Evolutionary conservation across 2,888 invertebrate species (phyloP).

Genomic region (Tryphoninae sp.): DNA sequence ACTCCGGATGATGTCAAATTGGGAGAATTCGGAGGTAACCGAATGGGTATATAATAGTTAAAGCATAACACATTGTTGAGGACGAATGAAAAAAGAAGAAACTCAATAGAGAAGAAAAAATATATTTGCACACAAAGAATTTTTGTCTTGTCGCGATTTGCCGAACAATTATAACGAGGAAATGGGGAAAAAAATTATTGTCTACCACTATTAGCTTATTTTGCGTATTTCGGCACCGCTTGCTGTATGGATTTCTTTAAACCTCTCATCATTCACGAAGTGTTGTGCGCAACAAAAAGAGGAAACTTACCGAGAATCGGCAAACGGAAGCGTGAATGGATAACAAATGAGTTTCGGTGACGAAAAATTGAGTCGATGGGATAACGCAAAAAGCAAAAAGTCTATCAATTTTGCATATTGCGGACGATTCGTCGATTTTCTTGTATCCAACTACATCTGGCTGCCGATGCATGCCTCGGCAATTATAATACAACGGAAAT

Average conservation of each 20-base stretch:
- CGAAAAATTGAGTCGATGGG: constrained; percentile 21
- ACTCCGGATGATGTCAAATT: constrained; percentile 49
- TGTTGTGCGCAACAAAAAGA: constrained; percentile 46
- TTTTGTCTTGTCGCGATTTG: constrained; percentile 60
- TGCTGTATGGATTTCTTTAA: constrained; percentile 51
- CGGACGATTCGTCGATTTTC: constrained; percentile 44
- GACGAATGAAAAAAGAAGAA: constrained; percentile 44
- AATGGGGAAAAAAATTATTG: constrained; percentile 63
- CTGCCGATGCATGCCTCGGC: constrained; percentile 63
- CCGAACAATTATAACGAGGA: constrained; percentile 51
- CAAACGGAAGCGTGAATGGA: constrained; percentile 19
- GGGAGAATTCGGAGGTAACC: constrained; percentile 58
- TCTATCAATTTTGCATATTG: constrained; percentile 32
- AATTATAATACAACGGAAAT: constrained; percentile 30
- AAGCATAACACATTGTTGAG: constrained; percentile 51
- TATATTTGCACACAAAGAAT: constrained; percentile 58
- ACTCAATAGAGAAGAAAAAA: constrained; percentile 35
- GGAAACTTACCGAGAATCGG: constrained; percentile 40
- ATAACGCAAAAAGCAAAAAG: constrained; percentile 35
- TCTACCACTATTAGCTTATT: constrained; percentile 59
- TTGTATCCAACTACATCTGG: constrained; percentile 60
- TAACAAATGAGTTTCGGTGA: constrained; percentile 12
- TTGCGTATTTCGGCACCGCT: constrained; percentile 59
- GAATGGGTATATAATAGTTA: constrained; percentile 50
- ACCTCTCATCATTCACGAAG: constrained; percentile 57